These are phyloP conservation scores for Troides helena DNA, from an alignment of 2,888 invertebrate genomes.

Conservation along the genomic window DNA sequence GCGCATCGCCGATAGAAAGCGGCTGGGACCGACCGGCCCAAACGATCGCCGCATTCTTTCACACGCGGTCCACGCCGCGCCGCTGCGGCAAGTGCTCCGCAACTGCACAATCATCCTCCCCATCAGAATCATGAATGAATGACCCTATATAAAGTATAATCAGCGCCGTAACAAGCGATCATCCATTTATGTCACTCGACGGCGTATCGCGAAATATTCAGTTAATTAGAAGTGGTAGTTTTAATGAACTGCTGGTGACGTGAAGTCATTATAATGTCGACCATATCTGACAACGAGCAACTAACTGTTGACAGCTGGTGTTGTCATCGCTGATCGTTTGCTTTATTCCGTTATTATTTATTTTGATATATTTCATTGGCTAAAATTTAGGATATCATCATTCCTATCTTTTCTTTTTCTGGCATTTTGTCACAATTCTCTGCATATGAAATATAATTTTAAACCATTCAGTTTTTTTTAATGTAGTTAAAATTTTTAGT, in stretches of 20 bases:
- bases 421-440: not conserved
- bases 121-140: not conserved
- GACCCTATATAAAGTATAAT: not conserved
- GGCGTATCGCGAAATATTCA: constrained; percentile 3
- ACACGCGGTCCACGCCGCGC: constrained; percentile 37
- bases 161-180: not conserved
- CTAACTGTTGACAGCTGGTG: not conserved
- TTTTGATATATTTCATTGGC: too few species aligned
- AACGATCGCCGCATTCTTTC: constrained; percentile 65
- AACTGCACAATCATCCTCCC: not conserved
- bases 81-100: not conserved
- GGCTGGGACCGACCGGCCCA: constrained; percentile 53
- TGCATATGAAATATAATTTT: not conserved
- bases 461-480: not conserved
- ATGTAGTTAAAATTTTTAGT: not conserved
- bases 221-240: constrained; percentile 3
- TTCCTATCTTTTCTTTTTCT: too few species aligned
- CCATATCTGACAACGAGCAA: constrained; percentile 1
- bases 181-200: constrained; percentile 2
- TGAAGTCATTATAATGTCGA: constrained; percentile 9
- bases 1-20: constrained; percentile 74
- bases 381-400: too few species aligned
- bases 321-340: not conserved
- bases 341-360: too few species aligned
- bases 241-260: constrained; percentile 12